Percentiles rank a stretch among this genome's conserved stretches.
These are phyloP conservation scores for Ictalurus furcatus DNA, from an alignment of 2,113 vertebrate species.

Conservation along the genomic window DNA sequence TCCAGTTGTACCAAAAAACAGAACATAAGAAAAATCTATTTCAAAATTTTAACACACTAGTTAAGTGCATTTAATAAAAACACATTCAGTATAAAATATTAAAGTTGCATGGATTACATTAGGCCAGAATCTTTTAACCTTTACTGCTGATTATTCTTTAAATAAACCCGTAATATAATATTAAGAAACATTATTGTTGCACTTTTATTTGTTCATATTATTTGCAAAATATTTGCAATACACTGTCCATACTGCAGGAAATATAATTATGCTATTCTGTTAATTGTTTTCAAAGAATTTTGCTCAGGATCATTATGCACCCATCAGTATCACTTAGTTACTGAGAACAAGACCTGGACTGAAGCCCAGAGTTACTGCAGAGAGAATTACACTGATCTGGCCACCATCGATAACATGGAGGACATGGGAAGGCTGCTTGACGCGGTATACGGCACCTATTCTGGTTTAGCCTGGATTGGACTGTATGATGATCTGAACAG, in stretches of 20 bases:
- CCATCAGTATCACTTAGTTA: conserved; percentile 34
- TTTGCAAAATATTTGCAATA: background rate
- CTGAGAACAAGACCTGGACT: conserved; percentile 14
- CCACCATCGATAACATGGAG: conserved; percentile 41
- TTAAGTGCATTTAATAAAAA: background rate
- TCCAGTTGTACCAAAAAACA: no score
- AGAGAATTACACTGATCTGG: conserved; percentile 37
- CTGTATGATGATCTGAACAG: background rate
- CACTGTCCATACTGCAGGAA: background rate
- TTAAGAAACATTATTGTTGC: background rate
- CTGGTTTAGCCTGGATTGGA: conserved; percentile 18
- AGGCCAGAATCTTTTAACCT: background rate
- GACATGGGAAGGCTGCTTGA: conserved; percentile 15
- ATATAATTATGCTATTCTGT: background rate
- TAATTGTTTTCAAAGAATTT: background rate
- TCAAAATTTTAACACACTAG: background rate
- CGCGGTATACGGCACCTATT: background rate
- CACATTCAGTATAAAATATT: background rate
- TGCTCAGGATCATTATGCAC: conserved; percentile 31
- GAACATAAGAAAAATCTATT: no score
- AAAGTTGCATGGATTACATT: background rate
- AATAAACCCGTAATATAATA: no score
- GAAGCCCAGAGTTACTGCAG: conserved; percentile 44
- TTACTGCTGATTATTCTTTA: background rate
- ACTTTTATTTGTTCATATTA: background rate